Base-by-base conservation (phyloP, 1,140 invertebrate genomes). In the Phocides pigmalion region DNA sequence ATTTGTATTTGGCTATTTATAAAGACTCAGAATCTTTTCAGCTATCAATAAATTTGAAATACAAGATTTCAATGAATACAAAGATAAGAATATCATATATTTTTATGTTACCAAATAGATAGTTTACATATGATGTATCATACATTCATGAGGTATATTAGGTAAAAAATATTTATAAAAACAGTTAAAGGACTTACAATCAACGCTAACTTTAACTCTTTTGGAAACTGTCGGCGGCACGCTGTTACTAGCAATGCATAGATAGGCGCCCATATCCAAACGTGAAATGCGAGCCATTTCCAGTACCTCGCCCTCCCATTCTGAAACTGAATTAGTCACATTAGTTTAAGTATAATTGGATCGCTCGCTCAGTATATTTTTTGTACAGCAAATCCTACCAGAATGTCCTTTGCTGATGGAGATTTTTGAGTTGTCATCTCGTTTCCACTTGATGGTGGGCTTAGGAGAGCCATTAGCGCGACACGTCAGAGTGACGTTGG, bases 191-290 rank as follows among this genome's bases (percentile, higher is more conserved):
- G 62, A 97, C 97, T 97, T 92, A 98, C 97, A 98, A 87, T 98
- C 97, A 37, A 98, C 97, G 91, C 96, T 97, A 79, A 98, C 96
- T 94, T 97, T 97, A 76, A 98, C 97, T 82, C 96, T 93, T 89
- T 98, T 98, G 87, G 96, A 97, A 65, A 98, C 97, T 41, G 94
- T 94, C 1, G 95, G 95, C 22, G 95, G 95, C 20, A 96, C 94
- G 1, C 95, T 94, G 78, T 96, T 96, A 79, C 93, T 94, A 11
- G 97, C 97, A 62, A 98, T 97, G 87, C 97, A 98, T 28, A 98
- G 93, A 91, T 98, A 98, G 28, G 95, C 96, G 12, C 97, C 97
- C 96, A 98, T 98, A 79, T 97, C 96, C 46, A 98, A 89, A 50
- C 97, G 93, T 19, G 96, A 97, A 70, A 98, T 97, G 69, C 95